Percentiles rank a stretch among this genome's conserved stretches.
Conservation (phyloP, 2,797 vertebrate genomes). For the Lepus oiostolus region DNA sequence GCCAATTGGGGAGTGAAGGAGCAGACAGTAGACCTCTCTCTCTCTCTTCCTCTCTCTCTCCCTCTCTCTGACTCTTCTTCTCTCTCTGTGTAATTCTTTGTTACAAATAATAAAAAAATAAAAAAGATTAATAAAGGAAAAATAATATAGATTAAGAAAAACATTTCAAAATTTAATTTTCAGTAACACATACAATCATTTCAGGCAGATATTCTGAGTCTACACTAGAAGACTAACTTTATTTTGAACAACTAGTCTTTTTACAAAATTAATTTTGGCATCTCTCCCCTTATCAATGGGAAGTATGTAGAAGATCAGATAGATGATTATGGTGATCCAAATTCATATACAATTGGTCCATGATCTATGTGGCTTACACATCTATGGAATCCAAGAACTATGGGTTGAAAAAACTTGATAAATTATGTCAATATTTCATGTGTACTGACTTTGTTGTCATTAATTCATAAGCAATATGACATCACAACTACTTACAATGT, state of each 20-base stretch:
- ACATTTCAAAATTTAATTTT: neutral
- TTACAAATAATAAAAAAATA: neutral
- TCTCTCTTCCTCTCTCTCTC: no score
- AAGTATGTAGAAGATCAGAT: neutral
- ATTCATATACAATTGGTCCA: neutral
- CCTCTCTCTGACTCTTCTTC: no score
- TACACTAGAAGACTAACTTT: neutral
- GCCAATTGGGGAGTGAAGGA: no score
- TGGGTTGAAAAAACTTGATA: no score
- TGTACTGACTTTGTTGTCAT: no score
- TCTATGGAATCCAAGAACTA: no score
- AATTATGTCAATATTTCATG: no score
- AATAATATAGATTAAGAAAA: neutral
- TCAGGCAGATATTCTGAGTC: neutral
- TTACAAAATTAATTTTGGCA: neutral
- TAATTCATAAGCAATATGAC: no score
- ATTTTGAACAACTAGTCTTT: neutral
- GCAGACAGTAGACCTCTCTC: no score
- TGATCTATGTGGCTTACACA: no score
- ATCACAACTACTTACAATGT: no score
- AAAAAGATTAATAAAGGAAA: neutral
- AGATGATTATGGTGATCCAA: neutral
- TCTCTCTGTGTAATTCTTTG: no score
- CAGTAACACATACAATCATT: neutral
- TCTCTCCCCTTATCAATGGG: neutral